These are phyloP conservation scores for Anoplolepis gracilipes DNA, from an alignment of 1,140 invertebrate genomes.

Conservation along the genomic window DNA sequence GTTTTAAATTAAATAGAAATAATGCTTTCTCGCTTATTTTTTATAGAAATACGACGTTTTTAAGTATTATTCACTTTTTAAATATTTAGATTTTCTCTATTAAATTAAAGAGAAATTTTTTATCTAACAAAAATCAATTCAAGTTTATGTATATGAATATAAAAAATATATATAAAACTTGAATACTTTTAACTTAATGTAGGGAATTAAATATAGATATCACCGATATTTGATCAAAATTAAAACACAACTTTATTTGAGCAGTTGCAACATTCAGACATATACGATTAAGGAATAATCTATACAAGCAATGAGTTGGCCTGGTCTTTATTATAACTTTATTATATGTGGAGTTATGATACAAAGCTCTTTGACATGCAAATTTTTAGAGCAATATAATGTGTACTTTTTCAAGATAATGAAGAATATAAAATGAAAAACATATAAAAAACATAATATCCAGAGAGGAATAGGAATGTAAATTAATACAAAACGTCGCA, in stretches of 20 bases:
- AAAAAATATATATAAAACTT: too few species aligned
- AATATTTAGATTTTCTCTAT: neutral
- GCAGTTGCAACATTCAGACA: neutral
- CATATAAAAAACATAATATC: conserved; percentile 1
- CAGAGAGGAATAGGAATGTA: conserved; percentile 37
- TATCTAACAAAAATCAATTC: neutral
- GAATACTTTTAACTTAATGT: too few species aligned
- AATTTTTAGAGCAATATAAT: conserved; percentile 10
- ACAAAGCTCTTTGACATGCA: neutral
- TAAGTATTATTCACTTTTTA: neutral
- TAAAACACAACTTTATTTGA: conserved; percentile 13
- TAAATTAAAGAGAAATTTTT: neutral
- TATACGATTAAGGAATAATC: neutral
- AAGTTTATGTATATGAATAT: too few species aligned
- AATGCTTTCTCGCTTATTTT: neutral
- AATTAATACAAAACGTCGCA: conserved; percentile 53
- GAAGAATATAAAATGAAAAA: neutral
- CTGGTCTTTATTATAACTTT: neutral
- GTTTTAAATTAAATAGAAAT: neutral
- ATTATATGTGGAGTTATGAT: neutral
- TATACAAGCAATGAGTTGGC: neutral
- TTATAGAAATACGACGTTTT: too few species aligned
- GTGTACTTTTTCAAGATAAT: conserved; percentile 3
- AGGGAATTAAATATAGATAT: conserved; percentile 19
- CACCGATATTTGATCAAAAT: neutral